Conservation (phyloP, 2,888 invertebrate species). For the Ophion slaviceki region DNA sequence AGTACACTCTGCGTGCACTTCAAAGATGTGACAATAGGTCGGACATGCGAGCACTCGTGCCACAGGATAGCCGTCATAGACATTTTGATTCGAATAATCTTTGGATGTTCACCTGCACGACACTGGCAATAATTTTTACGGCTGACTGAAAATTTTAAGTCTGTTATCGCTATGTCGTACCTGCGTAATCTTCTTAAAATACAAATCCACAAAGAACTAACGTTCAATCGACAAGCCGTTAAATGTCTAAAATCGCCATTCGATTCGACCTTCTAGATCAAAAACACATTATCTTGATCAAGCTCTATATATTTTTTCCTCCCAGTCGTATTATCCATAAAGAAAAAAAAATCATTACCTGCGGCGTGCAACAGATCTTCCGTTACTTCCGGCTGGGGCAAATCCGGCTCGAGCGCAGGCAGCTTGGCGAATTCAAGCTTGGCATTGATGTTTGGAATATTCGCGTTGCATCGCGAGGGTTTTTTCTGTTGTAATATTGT, state of each 20-base stretch:
- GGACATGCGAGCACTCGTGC: slow-evolving; percentile 33
- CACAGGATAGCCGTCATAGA: slow-evolving; percentile 5
- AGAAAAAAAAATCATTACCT: slow-evolving; percentile 68
- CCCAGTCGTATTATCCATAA: not conserved
- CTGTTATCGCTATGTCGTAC: slow-evolving; percentile 10
- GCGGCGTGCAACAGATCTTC: slow-evolving; percentile 74
- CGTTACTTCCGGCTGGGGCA: slow-evolving; percentile 76
- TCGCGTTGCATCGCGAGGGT: slow-evolving; percentile 76
- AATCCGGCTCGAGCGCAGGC: slow-evolving; percentile 81
- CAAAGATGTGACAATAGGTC: not conserved
- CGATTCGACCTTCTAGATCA: not conserved
- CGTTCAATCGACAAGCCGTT: not conserved
- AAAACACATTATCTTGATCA: not conserved
- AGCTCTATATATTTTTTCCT: not conserved
- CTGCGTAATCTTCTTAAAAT: not conserved
- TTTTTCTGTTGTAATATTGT: slow-evolving; percentile 82
- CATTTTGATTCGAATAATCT: slow-evolving; percentile 9
- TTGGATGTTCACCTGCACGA: slow-evolving; percentile 73
- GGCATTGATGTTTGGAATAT: slow-evolving; percentile 81
- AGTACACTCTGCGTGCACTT: not conserved
- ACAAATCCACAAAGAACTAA: not conserved
- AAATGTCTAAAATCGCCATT: too few relatives aligned
- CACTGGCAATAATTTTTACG: slow-evolving; percentile 73
- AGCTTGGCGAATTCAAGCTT: slow-evolving; percentile 83
- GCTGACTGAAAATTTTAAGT: slow-evolving; percentile 74